These are phyloP conservation scores for Corythornis madagascariensis DNA, from an alignment of 2,113 vertebrate species.

Conservation along the genomic window DNA sequence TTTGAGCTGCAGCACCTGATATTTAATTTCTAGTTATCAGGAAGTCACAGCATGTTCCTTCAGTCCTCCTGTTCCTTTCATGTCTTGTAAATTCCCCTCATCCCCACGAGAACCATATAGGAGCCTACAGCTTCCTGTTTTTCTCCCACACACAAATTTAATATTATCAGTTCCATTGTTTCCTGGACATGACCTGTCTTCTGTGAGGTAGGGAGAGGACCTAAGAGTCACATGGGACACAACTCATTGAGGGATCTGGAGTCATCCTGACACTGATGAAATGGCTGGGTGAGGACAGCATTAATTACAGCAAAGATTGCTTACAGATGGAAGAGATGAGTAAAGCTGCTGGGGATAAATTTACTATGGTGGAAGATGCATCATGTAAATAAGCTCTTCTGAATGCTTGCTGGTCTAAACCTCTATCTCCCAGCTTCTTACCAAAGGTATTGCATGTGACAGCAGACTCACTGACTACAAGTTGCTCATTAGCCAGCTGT, in stretches of 20 bases:
- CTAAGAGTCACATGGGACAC: background rate
- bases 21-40: background rate
- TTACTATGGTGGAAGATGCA: background rate
- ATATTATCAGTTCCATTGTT: background rate
- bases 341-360: background rate
- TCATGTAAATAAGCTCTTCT: background rate
- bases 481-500: background rate
- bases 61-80: background rate
- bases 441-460: background rate
- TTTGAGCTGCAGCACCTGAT: background rate
- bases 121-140: background rate
- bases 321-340: background rate
- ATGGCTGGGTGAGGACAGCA: background rate
- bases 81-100: background rate
- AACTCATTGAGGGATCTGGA: background rate
- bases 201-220: background rate
- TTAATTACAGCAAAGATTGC: background rate
- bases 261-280: background rate
- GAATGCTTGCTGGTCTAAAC: background rate
- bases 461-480: background rate
- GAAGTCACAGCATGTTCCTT: background rate
- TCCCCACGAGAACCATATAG: background rate
- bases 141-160: background rate
- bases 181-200: background rate
- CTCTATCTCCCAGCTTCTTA: background rate